phyloP scores from a whole-genome alignment of 2,888 invertebrate species.

The Petrophora chlorosata region DNA sequence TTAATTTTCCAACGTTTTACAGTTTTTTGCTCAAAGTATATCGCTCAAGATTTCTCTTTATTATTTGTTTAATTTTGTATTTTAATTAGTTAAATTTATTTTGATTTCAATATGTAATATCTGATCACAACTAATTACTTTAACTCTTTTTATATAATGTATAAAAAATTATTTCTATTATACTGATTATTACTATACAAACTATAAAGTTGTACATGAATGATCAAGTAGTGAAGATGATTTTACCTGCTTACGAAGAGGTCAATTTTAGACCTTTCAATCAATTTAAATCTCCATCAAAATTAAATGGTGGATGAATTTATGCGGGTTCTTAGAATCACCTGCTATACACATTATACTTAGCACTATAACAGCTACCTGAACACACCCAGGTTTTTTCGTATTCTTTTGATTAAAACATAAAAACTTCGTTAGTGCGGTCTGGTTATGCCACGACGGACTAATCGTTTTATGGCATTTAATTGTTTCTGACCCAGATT shows the following conservation, averaged over 20 bases:
- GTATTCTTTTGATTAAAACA: slow-evolving; percentile 14
- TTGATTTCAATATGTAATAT: no score
- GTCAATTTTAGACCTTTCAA: slow-evolving; percentile 52
- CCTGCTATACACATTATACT: slow-evolving; percentile 25
- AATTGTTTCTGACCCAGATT: slow-evolving; percentile 64
- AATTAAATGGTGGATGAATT: slow-evolving; percentile 47
- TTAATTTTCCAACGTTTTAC: no score
- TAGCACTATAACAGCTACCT: slow-evolving; percentile 30
- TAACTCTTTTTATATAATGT: no score
- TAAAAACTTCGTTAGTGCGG: slow-evolving; percentile 30
- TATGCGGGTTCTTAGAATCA: slow-evolving; percentile 40
- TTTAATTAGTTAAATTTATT: no score
- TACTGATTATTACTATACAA: no score
- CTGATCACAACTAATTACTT: no score
- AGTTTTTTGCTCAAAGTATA: no score
- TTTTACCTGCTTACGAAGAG: slow-evolving; percentile 21
- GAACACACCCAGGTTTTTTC: slow-evolving; percentile 19
- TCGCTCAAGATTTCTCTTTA: no score
- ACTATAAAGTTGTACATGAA: no score
- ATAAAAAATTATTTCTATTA: no score
- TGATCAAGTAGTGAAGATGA: no score
- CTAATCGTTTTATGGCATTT: slow-evolving; percentile 76
- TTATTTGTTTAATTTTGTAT: no score
- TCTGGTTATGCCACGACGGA: slow-evolving; percentile 12
- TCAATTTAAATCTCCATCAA: slow-evolving; percentile 48